Evolutionary conservation across 2,797 vertebrate species (phyloP).

Genomic region (Menidia menidia): DNA sequence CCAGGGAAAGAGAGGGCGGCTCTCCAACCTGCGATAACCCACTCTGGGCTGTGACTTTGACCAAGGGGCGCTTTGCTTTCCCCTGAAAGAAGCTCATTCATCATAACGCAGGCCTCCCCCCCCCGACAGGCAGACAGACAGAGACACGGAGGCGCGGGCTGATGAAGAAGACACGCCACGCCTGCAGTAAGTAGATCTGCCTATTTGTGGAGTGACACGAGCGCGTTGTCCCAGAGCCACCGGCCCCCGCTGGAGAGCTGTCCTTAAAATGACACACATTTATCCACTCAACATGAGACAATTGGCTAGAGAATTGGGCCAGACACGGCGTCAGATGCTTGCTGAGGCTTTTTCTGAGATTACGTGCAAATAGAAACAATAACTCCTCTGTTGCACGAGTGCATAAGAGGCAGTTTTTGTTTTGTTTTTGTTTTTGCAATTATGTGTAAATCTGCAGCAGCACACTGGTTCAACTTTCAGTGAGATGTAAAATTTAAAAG

Average conservation of each 20-base stretch:
- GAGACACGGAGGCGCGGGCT: constrained; percentile 16
- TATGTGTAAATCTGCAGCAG: no score
- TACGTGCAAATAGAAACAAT: constrained; percentile 24
- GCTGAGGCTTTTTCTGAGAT: constrained; percentile 19
- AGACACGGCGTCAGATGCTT: constrained; percentile 27
- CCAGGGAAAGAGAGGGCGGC: constrained; percentile 42
- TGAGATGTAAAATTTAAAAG: constrained; percentile 12
- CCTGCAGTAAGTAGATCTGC: constrained; percentile 46
- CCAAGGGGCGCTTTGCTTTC: constrained; percentile 47
- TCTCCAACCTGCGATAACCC: constrained; percentile 50
- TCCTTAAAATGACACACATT: constrained; percentile 75
- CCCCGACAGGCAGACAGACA: constrained; percentile 7
- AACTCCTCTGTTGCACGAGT: constrained; percentile 26
- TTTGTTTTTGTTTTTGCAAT: background rate
- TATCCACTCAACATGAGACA: constrained; percentile 76
- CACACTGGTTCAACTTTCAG: background rate
- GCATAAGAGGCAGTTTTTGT: constrained; percentile 9
- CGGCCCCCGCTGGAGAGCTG: constrained; percentile 38
- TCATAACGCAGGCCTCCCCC: constrained; percentile 29
- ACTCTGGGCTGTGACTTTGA: constrained; percentile 61
- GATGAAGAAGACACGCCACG: constrained; percentile 26
- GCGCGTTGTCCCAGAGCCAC: constrained; percentile 72
- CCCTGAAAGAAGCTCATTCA: constrained; percentile 41
- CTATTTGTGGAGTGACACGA: constrained; percentile 67
- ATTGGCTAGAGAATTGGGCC: constrained; percentile 67